Conservation (phyloP, 2,888 invertebrate species). For the Atrina japonica region DNA sequence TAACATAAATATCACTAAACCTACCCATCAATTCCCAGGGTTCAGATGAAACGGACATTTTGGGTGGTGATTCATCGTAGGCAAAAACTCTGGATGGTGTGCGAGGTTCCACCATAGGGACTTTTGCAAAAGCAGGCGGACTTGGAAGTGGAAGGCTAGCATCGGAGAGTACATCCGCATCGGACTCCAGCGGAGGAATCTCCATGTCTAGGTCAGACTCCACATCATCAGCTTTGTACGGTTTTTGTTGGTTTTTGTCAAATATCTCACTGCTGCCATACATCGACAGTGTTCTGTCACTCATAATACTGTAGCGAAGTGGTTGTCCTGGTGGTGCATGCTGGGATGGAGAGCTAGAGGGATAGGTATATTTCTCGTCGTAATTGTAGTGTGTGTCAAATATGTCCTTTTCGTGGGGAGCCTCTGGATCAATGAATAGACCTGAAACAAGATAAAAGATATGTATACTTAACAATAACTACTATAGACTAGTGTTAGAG, state of each 20-base stretch:
- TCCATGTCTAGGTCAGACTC: slow-evolving; percentile 68
- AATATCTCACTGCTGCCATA: slow-evolving; percentile 68
- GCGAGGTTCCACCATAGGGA: slow-evolving; percentile 47
- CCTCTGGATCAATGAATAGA: slow-evolving; percentile 23
- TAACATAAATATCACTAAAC: too few relatives aligned
- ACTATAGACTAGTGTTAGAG: too few relatives aligned
- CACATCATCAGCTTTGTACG: slow-evolving; percentile 39
- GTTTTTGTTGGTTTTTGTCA: slow-evolving; percentile 33
- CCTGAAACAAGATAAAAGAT: slow-evolving; percentile 2
- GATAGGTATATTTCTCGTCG: slow-evolving; percentile 7
- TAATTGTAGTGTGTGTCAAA: slow-evolving; percentile 5
- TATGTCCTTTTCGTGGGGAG: slow-evolving; percentile 16
- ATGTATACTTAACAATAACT: too few relatives aligned
- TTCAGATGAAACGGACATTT: slow-evolving; percentile 15
- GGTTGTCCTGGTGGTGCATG: neutral
- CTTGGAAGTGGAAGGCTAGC: slow-evolving; percentile 66
- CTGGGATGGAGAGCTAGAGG: slow-evolving; percentile 1
- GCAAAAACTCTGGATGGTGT: slow-evolving; percentile 19
- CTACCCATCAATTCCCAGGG: slow-evolving; percentile 17
- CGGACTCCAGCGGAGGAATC: slow-evolving; percentile 57
- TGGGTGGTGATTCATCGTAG: slow-evolving; percentile 9
- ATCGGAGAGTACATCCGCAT: slow-evolving; percentile 66
- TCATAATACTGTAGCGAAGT: slow-evolving; percentile 56
- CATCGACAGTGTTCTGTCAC: slow-evolving; percentile 59
- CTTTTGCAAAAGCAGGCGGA: slow-evolving; percentile 56